phyloP scores from a whole-genome alignment of 1,140 invertebrate genomes.

The Neodiprion fabricii region DNA sequence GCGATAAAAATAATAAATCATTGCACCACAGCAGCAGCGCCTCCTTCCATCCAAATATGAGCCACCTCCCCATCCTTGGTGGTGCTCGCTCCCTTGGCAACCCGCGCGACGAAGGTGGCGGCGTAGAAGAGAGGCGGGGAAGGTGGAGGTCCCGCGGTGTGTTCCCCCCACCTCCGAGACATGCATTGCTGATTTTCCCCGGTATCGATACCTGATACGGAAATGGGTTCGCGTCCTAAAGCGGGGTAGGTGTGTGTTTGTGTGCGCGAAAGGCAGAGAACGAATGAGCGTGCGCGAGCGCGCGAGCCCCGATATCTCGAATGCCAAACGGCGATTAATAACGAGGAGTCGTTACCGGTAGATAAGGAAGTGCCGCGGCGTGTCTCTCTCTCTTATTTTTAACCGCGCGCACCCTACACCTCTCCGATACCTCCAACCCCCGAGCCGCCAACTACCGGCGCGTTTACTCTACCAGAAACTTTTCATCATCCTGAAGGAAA shows the following conservation, averaged over 20 bases:
- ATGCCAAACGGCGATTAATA: conserved; percentile 50
- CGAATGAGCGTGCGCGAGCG: conserved; percentile 13
- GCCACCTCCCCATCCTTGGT: neutral
- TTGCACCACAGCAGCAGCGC: conserved; percentile 27
- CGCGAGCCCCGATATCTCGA: conserved; percentile 28
- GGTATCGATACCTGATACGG: conserved; percentile 44
- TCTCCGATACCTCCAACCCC: neutral
- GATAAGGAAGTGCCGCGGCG: conserved; percentile 47
- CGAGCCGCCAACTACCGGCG: too few relatives aligned
- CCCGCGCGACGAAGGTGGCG: neutral
- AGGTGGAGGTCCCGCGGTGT: too few relatives aligned
- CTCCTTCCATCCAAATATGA: neutral
- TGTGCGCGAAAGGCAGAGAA: conserved; percentile 24
- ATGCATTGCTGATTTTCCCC: conserved; percentile 49
- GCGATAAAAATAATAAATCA: conserved; percentile 60
- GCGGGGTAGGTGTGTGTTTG: neutral
- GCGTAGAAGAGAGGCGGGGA: neutral
- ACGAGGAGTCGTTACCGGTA: conserved; percentile 52
- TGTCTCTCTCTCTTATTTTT: conserved; percentile 33
- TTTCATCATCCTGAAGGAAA: too few relatives aligned
- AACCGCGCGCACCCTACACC: conserved; percentile 20
- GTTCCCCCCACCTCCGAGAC: conserved; percentile 12
- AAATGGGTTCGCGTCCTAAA: conserved; percentile 42
- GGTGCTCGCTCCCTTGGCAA: neutral
- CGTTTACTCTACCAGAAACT: too few relatives aligned